Percentiles rank a stretch among this genome's conserved stretches.
phyloP scores from a whole-genome alignment of 2,113 vertebrate species.

The Takifugu bimaculatus region DNA sequence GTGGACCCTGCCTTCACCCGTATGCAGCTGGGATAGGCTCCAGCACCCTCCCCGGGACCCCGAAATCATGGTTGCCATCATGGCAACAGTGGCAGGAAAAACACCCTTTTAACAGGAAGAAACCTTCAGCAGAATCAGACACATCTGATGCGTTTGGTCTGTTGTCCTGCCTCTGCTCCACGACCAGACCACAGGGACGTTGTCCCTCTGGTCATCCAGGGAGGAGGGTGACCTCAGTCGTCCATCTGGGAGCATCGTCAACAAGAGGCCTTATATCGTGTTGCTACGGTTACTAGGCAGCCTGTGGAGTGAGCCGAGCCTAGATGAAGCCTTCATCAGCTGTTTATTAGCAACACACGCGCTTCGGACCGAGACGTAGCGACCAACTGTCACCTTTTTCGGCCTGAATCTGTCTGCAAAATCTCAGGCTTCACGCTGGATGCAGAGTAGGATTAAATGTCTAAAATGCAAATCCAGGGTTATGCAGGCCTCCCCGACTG shows the following conservation, averaged over 20 bases:
- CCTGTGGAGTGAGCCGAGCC: conserved; percentile 33
- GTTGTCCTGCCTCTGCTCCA: neutral
- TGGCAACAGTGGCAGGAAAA: too few relatives aligned
- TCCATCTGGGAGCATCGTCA: conserved; percentile 10
- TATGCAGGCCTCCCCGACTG: too few relatives aligned
- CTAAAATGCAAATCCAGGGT: too few relatives aligned
- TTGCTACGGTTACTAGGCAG: conserved; percentile 28
- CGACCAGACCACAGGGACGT: neutral
- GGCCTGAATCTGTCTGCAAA: neutral
- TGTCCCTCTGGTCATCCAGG: neutral
- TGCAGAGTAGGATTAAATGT: too few relatives aligned
- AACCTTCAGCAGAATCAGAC: too few relatives aligned
- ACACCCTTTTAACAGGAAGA: too few relatives aligned
- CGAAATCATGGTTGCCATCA: too few relatives aligned
- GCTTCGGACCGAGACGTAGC: conserved; percentile 7
- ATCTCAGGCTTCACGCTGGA: too few relatives aligned
- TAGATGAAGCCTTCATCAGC: conserved; percentile 35
- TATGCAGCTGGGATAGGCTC: too few relatives aligned
- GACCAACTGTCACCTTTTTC: conserved; percentile 14
- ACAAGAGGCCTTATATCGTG: conserved; percentile 26
- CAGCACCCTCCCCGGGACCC: too few relatives aligned
- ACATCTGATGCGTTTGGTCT: too few relatives aligned
- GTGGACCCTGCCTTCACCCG: too few relatives aligned
- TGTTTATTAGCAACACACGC: conserved; percentile 27
- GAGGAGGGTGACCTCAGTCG: conserved; percentile 15